Conservation (phyloP, 2,888 invertebrate genomes). For the Dichetophora obliterata region DNA sequence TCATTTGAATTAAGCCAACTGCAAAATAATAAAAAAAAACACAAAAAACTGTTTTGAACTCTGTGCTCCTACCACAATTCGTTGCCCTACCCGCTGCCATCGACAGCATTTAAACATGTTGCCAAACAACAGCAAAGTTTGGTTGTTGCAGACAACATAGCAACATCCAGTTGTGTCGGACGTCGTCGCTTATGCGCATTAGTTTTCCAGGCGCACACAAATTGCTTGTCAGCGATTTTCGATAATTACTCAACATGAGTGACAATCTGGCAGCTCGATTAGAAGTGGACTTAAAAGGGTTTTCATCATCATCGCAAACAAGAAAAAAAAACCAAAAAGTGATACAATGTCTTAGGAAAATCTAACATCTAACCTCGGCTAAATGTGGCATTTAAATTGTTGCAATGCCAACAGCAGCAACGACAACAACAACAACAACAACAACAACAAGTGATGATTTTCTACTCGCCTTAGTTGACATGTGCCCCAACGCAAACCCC, state of each 20-base stretch:
- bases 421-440: not conserved
- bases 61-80: not conserved
- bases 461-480: not conserved
- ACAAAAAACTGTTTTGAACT: not conserved
- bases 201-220: constrained; percentile 44
- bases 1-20: not conserved
- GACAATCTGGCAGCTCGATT: constrained; percentile 34
- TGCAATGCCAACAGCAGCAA: constrained; percentile 5
- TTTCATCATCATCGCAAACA: not conserved
- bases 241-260: constrained; percentile 50
- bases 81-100: not conserved
- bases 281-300: not conserved
- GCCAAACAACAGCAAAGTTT: not conserved
- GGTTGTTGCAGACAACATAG: not conserved
- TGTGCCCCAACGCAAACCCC: not conserved
- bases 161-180: not conserved
- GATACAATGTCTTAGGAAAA: not conserved
- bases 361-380: constrained; percentile 16
- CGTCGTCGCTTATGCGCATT: not conserved
- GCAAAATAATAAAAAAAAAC: not conserved
- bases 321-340: not conserved
- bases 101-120: not conserved
- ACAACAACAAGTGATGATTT: not conserved
- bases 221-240: constrained; percentile 52
- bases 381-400: not conserved